Conservation (phyloP, 2,888 invertebrate genomes). For the Thereva unica region DNA sequence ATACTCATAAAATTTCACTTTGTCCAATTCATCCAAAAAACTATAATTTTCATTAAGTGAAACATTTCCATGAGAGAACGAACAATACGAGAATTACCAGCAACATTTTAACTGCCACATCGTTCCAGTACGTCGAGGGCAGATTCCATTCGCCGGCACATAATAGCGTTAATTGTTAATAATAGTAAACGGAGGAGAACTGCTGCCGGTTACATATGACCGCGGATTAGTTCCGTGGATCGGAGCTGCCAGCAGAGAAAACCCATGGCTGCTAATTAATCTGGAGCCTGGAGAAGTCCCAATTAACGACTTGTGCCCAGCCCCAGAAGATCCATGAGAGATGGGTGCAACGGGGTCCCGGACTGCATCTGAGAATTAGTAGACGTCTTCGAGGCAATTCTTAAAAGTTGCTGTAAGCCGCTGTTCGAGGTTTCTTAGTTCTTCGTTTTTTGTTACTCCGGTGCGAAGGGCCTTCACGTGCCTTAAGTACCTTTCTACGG, state of each 20-base stretch:
- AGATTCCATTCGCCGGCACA: not conserved
- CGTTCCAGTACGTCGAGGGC: no score
- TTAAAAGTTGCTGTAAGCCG: no score
- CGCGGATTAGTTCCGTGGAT: not conserved
- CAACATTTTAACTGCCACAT: not conserved
- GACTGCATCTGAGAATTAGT: constrained; percentile 6
- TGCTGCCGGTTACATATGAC: constrained; percentile 7
- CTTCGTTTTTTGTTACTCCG: no score
- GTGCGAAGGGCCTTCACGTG: no score
- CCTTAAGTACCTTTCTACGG: no score
- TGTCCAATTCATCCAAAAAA: no score
- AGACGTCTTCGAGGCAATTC: not conserved
- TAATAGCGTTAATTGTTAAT: constrained; percentile 18
- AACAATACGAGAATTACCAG: not conserved
- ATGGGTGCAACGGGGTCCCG: not conserved
- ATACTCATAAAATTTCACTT: no score
- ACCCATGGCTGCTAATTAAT: constrained; percentile 24
- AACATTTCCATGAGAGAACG: not conserved
- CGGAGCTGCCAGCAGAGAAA: not conserved
- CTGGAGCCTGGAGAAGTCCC: constrained; percentile 16
- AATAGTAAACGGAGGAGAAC: constrained; percentile 21
- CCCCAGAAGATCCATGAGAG: no score
- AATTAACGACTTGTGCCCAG: constrained; percentile 18
- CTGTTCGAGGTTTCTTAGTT: no score
- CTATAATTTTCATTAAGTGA: no score